Conservation (phyloP, 2,113 vertebrate genomes). For the Chauna torquata region DNA sequence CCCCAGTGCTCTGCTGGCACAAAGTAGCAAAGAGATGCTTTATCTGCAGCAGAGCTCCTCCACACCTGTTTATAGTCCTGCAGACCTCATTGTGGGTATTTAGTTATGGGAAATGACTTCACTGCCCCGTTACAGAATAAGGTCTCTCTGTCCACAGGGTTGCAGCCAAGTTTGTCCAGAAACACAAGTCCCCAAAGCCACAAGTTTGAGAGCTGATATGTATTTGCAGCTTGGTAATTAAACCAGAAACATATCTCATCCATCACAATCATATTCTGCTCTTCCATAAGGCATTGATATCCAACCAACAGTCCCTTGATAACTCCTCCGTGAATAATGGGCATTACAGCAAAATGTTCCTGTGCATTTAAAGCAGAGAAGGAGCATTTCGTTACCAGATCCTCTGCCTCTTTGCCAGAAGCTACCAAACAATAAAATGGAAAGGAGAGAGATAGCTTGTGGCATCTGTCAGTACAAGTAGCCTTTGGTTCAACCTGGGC, state of each 20-base stretch:
- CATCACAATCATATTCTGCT: not conserved
- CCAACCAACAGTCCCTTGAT: not conserved
- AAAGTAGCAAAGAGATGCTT: constrained; percentile 12
- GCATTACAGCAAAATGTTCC: not conserved
- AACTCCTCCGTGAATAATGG: not conserved
- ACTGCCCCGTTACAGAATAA: not conserved
- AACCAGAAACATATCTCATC: not conserved
- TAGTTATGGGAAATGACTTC: not conserved
- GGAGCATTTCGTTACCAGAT: constrained; percentile 43
- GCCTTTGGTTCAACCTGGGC: constrained; percentile 53
- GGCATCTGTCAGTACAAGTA: constrained; percentile 54
- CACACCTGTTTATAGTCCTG: not conserved
- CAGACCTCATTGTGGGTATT: constrained; percentile 23
- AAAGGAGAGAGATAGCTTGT: constrained; percentile 46
- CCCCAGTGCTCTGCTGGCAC: not conserved
- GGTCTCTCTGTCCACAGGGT: not conserved
- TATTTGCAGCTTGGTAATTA: not conserved
- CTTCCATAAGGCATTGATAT: not conserved
- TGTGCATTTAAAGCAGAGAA: not conserved
- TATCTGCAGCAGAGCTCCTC: constrained; percentile 35
- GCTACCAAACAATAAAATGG: constrained; percentile 57
- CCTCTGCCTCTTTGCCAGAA: constrained; percentile 49
- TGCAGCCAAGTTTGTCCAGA: not conserved
- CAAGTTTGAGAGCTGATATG: not conserved
- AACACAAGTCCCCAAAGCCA: not conserved